Conservation (phyloP, 2,797 vertebrate species). For the Crocodylus rhombifer region DNA sequence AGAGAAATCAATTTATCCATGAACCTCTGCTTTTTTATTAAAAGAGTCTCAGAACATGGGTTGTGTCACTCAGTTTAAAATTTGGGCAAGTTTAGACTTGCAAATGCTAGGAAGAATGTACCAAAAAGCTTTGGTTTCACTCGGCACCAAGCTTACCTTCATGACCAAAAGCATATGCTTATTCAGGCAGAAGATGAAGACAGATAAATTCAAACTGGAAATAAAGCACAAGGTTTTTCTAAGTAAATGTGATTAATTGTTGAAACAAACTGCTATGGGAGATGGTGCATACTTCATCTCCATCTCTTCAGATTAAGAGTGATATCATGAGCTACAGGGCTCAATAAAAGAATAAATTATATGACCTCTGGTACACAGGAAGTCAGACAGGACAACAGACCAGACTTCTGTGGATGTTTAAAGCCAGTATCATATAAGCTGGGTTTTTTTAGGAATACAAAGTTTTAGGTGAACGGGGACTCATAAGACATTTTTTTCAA, state of each 20-base stretch:
- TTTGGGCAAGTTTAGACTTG: background rate
- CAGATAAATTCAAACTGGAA: too few species aligned
- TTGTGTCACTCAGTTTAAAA: background rate
- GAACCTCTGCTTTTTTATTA: background rate
- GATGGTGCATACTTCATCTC: background rate
- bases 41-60: background rate
- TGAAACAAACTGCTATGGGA: background rate
- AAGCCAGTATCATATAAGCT: background rate
- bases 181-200: background rate
- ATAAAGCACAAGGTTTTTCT: background rate
- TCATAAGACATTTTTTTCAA: background rate
- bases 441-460: background rate
- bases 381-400: background rate
- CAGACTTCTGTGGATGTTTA: background rate
- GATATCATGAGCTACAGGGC: background rate
- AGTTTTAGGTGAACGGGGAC: background rate
- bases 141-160: background rate
- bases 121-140: background rate
- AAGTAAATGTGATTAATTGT: background rate
- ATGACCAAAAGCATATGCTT: background rate
- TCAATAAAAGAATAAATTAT: background rate
- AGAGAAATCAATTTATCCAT: background rate
- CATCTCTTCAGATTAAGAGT: background rate
- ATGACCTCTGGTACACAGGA: background rate
- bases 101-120: background rate